phyloP scores from a whole-genome alignment of 2,113 vertebrate genomes.

The Gambusia affinis region DNA sequence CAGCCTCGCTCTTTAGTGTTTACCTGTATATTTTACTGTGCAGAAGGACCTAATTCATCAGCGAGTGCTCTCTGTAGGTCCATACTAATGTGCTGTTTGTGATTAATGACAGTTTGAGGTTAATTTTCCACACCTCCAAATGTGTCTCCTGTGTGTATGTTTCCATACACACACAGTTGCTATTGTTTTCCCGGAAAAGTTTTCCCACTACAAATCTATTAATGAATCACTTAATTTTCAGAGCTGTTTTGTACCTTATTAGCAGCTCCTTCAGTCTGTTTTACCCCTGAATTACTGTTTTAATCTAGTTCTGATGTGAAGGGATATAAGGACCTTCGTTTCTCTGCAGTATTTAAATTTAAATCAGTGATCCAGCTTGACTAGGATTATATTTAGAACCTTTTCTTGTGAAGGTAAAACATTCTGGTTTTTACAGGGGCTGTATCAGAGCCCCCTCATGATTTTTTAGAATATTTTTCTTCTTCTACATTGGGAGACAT shows the following conservation, averaged over 20 bases:
- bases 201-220: conserved; percentile 46
- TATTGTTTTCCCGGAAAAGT: conserved; percentile 58
- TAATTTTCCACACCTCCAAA: conserved; percentile 65
- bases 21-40: conserved; percentile 59
- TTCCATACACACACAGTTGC: conserved; percentile 36
- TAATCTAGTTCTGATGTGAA: conserved; percentile 15
- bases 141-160: conserved; percentile 40
- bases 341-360: not conserved
- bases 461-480: not conserved
- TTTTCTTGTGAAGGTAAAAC: not conserved
- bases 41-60: conserved; percentile 69
- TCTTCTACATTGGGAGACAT: not conserved
- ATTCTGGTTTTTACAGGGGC: not conserved
- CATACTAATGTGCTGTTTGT: conserved; percentile 48
- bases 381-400: not conserved
- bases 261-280: conserved; percentile 53
- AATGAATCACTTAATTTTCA: conserved; percentile 73
- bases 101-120: conserved; percentile 73
- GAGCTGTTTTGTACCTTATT: conserved; percentile 58
- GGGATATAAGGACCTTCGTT: conserved; percentile 3
- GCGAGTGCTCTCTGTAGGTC: conserved; percentile 39
- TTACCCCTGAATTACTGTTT: conserved; percentile 40
- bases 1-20: conserved; percentile 58
- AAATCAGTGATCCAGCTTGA: conserved; percentile 1
- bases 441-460: not conserved